These are phyloP conservation scores for Parthenolecanium corni DNA, from an alignment of 2,888 invertebrate species.

Conservation along the genomic window DNA sequence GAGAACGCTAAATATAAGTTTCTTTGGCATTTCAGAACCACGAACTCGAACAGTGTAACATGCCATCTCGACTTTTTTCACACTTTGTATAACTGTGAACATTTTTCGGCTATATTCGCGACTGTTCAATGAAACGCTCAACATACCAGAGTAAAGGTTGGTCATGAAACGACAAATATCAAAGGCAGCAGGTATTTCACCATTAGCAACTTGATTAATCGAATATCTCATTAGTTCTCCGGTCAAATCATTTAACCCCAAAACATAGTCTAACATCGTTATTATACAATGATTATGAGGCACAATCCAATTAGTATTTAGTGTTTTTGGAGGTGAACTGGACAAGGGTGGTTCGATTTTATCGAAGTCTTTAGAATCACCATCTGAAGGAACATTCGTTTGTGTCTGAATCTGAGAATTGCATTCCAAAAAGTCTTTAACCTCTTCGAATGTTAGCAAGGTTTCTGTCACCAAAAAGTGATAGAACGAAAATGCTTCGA, in stretches of 20 bases:
- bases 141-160: constrained; percentile 50
- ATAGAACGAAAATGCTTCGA: constrained; percentile 72
- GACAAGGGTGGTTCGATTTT: neutral
- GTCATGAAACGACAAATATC: constrained; percentile 60
- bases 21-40: constrained; percentile 65
- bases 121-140: constrained; percentile 40
- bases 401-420: neutral
- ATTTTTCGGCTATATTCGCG: constrained; percentile 61
- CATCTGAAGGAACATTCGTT: neutral
- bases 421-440: constrained; percentile 35
- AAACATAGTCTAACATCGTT: constrained; percentile 32
- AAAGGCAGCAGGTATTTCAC: constrained; percentile 60
- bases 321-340: neutral
- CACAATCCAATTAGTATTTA: neutral
- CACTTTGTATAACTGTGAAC: constrained; percentile 57
- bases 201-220: constrained; percentile 66
- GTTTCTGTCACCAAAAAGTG: constrained; percentile 51
- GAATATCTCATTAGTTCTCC: constrained; percentile 85
- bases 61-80: constrained; percentile 70
- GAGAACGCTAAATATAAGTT: constrained; percentile 49
- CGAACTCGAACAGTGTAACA: constrained; percentile 69
- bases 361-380: neutral
- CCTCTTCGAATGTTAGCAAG: constrained; percentile 49
- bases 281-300: neutral
- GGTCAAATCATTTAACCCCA: constrained; percentile 76